These are phyloP conservation scores for Odobenus rosmarus DNA, from an alignment of 2,113 vertebrate species.

Conservation along the genomic window DNA sequence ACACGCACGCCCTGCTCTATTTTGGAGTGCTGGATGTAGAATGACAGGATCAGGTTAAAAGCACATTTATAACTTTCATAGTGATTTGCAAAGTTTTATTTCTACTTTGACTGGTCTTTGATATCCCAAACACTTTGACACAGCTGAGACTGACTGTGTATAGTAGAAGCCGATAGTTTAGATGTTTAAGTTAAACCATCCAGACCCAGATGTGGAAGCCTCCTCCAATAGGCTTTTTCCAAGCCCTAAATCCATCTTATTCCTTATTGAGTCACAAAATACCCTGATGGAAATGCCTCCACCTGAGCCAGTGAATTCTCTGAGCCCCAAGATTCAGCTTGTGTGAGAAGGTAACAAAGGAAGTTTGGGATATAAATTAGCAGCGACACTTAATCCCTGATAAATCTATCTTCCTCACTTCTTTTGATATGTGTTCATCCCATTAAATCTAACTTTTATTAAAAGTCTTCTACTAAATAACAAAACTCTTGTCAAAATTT, in stretches of 20 bases:
- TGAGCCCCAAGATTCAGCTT: background rate
- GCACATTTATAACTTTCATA: background rate
- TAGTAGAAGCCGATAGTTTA: background rate
- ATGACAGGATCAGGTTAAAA: background rate
- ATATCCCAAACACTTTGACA: background rate
- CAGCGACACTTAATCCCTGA: background rate
- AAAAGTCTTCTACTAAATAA: background rate
- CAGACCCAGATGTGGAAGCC: background rate
- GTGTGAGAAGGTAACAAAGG: background rate
- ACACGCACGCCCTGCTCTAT: background rate
- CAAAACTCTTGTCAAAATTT: conserved; percentile 4
- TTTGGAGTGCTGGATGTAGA: background rate
- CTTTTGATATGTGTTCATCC: background rate
- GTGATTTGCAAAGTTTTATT: background rate
- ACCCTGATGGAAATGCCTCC: background rate
- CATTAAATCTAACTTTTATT: background rate
- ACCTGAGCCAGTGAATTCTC: background rate
- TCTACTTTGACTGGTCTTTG: background rate
- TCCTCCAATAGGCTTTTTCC: background rate
- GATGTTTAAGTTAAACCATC: background rate
- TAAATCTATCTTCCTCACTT: background rate
- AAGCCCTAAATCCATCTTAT: background rate
- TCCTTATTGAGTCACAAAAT: background rate
- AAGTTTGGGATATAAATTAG: background rate
- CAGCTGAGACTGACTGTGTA: background rate